These are phyloP conservation scores for Hystrix cristata DNA, from an alignment of 2,113 vertebrate genomes.

Conservation along the genomic window DNA sequence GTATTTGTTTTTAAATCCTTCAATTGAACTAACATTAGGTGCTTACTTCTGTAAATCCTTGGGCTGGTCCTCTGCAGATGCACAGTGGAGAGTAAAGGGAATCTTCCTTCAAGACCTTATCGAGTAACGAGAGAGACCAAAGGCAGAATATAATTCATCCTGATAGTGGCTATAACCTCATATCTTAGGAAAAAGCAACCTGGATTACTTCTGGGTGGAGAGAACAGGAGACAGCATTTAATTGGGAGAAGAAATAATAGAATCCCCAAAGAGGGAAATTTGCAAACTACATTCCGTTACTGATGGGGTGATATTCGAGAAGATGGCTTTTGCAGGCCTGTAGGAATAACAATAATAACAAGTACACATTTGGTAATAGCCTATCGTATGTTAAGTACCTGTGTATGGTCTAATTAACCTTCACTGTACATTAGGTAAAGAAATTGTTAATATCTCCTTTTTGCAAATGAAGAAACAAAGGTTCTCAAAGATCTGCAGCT, in stretches of 20 bases:
- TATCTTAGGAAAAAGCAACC: background rate
- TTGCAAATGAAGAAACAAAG: constrained; percentile 7
- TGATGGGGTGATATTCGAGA: background rate
- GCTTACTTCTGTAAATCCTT: background rate
- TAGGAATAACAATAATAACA: background rate
- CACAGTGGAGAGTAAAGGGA: background rate
- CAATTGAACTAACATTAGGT: background rate
- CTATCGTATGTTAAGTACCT: background rate
- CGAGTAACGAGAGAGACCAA: background rate
- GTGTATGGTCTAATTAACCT: background rate
- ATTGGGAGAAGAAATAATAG: background rate
- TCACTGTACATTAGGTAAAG: background rate
- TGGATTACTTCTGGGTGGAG: background rate
- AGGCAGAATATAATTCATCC: background rate
- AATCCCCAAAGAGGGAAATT: background rate
- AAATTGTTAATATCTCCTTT: background rate
- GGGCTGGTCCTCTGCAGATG: background rate
- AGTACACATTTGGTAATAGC: background rate
- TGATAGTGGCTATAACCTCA: background rate
- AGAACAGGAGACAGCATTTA: background rate
- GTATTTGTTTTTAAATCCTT: background rate
- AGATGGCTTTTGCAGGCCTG: background rate
- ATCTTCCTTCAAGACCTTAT: background rate
- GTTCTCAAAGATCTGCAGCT: background rate
- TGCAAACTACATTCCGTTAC: background rate